Evolutionary conservation across 2,888 invertebrate genomes (phyloP).

Genomic region (Drosophila mimica): DNA sequence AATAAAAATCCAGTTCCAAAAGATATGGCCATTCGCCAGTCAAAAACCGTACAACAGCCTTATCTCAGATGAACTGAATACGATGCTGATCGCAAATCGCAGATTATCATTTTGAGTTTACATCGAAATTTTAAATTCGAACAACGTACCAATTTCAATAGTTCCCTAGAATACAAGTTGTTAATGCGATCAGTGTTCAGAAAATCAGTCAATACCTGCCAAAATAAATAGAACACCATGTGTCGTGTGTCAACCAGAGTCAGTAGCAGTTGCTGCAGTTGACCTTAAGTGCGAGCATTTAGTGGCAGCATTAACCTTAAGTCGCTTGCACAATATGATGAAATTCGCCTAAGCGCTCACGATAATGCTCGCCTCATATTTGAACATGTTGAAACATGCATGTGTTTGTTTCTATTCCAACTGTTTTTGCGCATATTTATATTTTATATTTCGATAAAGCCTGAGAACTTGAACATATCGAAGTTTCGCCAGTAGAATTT

Average conservation of each 20-base stretch:
- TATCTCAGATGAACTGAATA: neutral
- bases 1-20: neutral
- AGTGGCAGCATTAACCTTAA: neutral
- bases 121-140: neutral
- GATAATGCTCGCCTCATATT: constrained; percentile 25
- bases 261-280: neutral
- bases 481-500: constrained; percentile 35
- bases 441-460: constrained; percentile 44
- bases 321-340: constrained; percentile 22
- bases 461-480: constrained; percentile 54
- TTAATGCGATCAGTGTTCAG: neutral
- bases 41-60: neutral
- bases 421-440: neutral
- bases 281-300: neutral
- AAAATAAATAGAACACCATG: neutral
- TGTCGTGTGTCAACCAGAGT: no score
- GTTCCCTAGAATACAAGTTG: neutral
- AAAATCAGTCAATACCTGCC: neutral
- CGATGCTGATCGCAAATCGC: neutral
- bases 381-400: constrained; percentile 42
- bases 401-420: constrained; percentile 1
- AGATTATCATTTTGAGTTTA: neutral
- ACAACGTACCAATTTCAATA: neutral
- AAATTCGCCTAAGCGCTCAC: constrained; percentile 21
- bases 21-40: neutral